These are phyloP conservation scores for Acronicta alni DNA, from an alignment of 2,888 invertebrate species.

Conservation along the genomic window DNA sequence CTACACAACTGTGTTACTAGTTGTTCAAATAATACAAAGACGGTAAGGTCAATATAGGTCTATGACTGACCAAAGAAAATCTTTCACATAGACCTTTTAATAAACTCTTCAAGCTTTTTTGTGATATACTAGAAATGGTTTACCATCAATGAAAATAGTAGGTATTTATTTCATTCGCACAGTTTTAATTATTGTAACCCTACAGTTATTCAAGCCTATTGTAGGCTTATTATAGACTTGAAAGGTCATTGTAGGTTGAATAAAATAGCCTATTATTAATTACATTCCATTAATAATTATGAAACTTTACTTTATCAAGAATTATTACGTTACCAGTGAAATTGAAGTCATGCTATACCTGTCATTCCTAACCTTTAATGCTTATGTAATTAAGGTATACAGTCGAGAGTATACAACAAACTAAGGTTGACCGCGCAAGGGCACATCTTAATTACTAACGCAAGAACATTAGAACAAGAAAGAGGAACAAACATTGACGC, in stretches of 20 bases:
- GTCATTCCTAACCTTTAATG: background rate
- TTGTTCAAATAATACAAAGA: too few relatives aligned
- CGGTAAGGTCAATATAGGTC: too few relatives aligned
- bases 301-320: background rate
- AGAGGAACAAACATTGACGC: too few relatives aligned
- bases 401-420: constrained; percentile 12
- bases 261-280: constrained; percentile 1
- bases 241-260: background rate
- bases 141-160: background rate
- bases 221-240: background rate
- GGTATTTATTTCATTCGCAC: background rate
- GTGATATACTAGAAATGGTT: too few relatives aligned
- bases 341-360: too few relatives aligned
- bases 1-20: too few relatives aligned
- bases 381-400: background rate
- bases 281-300: background rate
- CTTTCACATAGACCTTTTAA: too few relatives aligned
- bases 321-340: constrained; percentile 4
- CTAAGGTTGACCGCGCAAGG: constrained; percentile 23
- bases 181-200: background rate
- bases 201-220: background rate
- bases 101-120: too few relatives aligned
- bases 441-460: constrained; percentile 23
- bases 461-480: too few relatives aligned
- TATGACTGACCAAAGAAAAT: too few relatives aligned